Conservation (phyloP, 2,888 invertebrate genomes). For the Caenorhabditis afra region DNA sequence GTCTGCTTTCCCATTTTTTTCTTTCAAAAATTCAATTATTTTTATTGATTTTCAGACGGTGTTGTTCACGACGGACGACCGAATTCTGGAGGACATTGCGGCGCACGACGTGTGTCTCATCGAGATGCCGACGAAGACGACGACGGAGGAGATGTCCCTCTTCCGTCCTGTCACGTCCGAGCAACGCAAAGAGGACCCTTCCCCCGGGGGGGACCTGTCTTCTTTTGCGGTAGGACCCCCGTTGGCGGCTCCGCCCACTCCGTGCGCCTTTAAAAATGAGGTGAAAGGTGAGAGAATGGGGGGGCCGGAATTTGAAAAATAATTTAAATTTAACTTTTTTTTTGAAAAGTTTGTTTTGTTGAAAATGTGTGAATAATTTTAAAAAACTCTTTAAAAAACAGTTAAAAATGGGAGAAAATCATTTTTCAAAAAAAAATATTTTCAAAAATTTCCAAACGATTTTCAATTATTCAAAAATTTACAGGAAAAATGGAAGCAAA, state of each 20-base stretch:
- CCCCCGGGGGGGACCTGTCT: too few species aligned
- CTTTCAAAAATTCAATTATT: neutral
- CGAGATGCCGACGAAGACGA: neutral
- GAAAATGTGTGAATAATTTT: neutral
- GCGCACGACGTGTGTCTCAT: constrained; percentile 81
- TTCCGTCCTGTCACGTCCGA: too few species aligned
- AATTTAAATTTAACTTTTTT: too few species aligned
- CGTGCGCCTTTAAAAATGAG: constrained; percentile 20
- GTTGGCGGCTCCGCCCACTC: neutral
- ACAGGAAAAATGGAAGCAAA: too few species aligned
- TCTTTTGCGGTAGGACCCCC: constrained; percentile 12
- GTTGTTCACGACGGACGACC: constrained; percentile 88
- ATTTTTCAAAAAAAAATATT: neutral
- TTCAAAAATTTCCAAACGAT: neutral
- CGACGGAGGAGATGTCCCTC: constrained; percentile 7
- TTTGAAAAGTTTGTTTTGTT: neutral
- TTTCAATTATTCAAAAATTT: neutral
- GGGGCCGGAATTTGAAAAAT: neutral
- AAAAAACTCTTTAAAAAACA: neutral
- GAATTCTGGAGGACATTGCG: constrained; percentile 85
- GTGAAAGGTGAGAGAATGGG: constrained; percentile 36
- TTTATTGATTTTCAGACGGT: constrained; percentile 85
- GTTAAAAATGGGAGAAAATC: neutral
- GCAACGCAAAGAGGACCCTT: too few species aligned
- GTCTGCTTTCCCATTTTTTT: too few species aligned